phyloP scores from a whole-genome alignment of 2,797 vertebrate species.

The Betta splendens region DNA sequence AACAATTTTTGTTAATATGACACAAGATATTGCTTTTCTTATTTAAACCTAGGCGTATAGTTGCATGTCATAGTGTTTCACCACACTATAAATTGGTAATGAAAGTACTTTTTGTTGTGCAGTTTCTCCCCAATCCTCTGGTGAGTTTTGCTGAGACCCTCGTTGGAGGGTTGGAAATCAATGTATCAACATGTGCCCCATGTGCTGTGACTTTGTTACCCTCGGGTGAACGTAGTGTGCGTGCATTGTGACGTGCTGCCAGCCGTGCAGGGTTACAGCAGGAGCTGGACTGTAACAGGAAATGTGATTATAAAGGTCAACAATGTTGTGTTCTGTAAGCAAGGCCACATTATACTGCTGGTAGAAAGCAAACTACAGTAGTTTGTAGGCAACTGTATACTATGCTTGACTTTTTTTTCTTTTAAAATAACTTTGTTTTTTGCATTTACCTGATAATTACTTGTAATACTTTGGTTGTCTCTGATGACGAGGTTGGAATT shows the following conservation, averaged over 20 bases:
- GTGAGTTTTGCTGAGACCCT: constrained; percentile 10
- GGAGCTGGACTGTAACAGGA: constrained; percentile 34
- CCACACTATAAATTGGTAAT: background rate
- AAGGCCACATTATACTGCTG: constrained; percentile 9
- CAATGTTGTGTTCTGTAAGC: constrained; percentile 3
- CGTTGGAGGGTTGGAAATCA: constrained; percentile 8
- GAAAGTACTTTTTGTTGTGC: too few relatives aligned
- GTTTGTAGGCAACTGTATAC: background rate
- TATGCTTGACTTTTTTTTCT: background rate
- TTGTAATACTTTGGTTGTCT: too few relatives aligned
- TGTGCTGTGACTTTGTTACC: constrained; percentile 29
- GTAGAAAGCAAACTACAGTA: constrained; percentile 6
- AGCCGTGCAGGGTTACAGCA: constrained; percentile 22
- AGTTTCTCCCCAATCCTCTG: too few relatives aligned
- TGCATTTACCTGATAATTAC: too few relatives aligned
- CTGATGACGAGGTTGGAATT: too few relatives aligned
- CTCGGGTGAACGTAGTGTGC: constrained; percentile 24
- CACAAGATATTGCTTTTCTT: background rate
- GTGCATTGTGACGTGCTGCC: constrained; percentile 42
- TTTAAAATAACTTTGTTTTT: too few relatives aligned
- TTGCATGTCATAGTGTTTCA: background rate
- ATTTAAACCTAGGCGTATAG: background rate
- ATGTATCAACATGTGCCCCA: constrained; percentile 42
- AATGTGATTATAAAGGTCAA: constrained; percentile 54
- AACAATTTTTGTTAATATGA: background rate